Conservation (phyloP, 2,888 invertebrate genomes). For the Polyommatus icarus region DNA sequence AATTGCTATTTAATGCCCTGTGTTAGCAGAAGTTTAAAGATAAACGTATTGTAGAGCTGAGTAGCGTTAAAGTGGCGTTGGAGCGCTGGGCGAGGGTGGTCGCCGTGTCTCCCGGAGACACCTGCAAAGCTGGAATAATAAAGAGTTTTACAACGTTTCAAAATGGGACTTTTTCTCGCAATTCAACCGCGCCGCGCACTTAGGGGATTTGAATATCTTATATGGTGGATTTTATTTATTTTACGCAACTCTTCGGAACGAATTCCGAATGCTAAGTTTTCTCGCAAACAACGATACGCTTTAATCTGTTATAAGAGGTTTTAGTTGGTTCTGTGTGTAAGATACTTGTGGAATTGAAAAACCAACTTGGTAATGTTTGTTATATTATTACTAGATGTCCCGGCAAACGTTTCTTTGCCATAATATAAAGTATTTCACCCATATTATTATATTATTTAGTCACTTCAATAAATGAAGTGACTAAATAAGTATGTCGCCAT, state of each 20-base stretch:
- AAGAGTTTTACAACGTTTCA: conserved; percentile 77
- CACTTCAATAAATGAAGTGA: no score
- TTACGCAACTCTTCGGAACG: conserved; percentile 62
- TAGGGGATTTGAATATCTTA: conserved; percentile 81
- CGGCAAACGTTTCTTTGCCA: no score
- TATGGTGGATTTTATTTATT: conserved; percentile 73
- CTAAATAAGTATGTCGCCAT: no score
- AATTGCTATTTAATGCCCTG: not conserved
- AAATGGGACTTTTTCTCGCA: conserved; percentile 78
- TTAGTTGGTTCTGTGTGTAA: not conserved
- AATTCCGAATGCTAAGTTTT: conserved; percentile 64
- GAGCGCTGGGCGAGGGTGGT: conserved; percentile 50
- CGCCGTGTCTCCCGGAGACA: conserved; percentile 69
- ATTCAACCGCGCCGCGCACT: conserved; percentile 78
- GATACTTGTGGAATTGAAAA: not conserved
- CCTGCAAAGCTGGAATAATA: conserved; percentile 77
- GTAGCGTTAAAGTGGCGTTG: conserved; percentile 27
- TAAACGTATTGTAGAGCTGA: conserved; percentile 2
- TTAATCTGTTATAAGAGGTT: conserved; percentile 13
- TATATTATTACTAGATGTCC: no score
- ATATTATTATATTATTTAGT: no score
- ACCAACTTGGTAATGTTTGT: not conserved
- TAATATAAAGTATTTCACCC: no score
- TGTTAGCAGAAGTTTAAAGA: not conserved
- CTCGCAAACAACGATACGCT: conserved; percentile 55